Percentiles rank a stretch among this genome's conserved stretches.
Evolutionary conservation across 2,888 invertebrate genomes (phyloP).

Genomic region (Nymphalis c-album): DNA sequence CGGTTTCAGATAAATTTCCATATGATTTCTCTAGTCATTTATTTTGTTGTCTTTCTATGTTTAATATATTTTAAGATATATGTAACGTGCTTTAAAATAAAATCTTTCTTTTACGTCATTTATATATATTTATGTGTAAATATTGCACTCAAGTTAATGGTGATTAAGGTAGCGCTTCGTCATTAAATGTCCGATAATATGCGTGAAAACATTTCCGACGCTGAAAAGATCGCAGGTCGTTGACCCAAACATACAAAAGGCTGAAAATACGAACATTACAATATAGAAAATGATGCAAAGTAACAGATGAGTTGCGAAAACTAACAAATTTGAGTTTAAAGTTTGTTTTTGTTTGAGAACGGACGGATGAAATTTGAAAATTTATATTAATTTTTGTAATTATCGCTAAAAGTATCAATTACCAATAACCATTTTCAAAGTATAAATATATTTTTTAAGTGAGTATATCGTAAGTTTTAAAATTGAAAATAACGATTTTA

Average conservation of each 20-base stretch:
- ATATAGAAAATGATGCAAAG: constrained; percentile 15
- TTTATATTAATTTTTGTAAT: background rate
- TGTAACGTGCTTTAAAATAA: too few species aligned
- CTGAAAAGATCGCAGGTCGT: constrained; percentile 31
- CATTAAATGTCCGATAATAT: constrained; percentile 22
- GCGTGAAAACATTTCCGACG: constrained; percentile 34
- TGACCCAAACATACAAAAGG: constrained; percentile 33
- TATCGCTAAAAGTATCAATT: background rate
- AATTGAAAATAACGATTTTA: background rate
- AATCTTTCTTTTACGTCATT: too few species aligned
- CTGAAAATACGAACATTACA: constrained; percentile 22
- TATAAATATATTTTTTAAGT: background rate
- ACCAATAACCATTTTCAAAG: background rate
- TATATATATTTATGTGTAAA: constrained; percentile 15
- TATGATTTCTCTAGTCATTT: too few species aligned
- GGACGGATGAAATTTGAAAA: background rate
- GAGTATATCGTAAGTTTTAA: constrained; percentile 5
- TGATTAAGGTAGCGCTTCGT: constrained; percentile 9
- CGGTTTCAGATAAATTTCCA: too few species aligned
- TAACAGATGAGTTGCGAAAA: constrained; percentile 15
- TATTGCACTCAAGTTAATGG: constrained; percentile 25
- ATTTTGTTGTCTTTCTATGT: too few species aligned
- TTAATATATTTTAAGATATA: too few species aligned
- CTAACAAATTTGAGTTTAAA: background rate
- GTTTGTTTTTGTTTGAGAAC: background rate